Conservation (phyloP, 2,113 vertebrate genomes). For the Lepus europaeus region DNA sequence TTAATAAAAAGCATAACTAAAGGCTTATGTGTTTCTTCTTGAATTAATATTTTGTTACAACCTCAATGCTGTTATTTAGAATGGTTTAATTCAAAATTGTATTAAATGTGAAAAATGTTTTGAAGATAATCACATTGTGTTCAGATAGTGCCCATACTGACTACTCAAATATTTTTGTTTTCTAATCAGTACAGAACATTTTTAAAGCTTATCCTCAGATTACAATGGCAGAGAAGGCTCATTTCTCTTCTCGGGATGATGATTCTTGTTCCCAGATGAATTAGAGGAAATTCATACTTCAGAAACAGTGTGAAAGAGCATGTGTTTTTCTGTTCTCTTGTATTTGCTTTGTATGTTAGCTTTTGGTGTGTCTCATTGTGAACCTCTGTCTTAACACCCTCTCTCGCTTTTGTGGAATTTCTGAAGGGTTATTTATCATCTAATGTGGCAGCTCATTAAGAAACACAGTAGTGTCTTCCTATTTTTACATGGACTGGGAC, state of each 20-base stretch:
- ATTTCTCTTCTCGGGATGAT: background rate
- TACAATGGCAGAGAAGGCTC: background rate
- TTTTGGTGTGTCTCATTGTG: background rate
- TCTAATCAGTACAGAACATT: background rate
- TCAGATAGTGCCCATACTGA: background rate
- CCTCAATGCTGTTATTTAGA: background rate
- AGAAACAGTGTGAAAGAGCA: background rate
- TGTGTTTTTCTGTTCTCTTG: background rate
- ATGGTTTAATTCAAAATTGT: background rate
- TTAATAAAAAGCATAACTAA: background rate
- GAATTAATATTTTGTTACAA: background rate
- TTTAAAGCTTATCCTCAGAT: background rate
- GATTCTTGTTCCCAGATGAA: background rate
- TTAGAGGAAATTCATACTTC: background rate
- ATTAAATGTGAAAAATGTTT: constrained; percentile 41
- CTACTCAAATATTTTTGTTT: background rate
- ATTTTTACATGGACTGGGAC: background rate
- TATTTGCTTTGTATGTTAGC: background rate
- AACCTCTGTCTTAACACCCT: background rate
- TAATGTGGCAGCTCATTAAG: background rate
- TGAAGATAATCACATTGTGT: background rate
- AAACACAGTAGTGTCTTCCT: background rate
- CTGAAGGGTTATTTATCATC: background rate
- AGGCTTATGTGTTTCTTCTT: background rate
- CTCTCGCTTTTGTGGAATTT: background rate